Evolutionary conservation across 2,113 vertebrate species (phyloP).

Genomic region (Axis porcinus): DNA sequence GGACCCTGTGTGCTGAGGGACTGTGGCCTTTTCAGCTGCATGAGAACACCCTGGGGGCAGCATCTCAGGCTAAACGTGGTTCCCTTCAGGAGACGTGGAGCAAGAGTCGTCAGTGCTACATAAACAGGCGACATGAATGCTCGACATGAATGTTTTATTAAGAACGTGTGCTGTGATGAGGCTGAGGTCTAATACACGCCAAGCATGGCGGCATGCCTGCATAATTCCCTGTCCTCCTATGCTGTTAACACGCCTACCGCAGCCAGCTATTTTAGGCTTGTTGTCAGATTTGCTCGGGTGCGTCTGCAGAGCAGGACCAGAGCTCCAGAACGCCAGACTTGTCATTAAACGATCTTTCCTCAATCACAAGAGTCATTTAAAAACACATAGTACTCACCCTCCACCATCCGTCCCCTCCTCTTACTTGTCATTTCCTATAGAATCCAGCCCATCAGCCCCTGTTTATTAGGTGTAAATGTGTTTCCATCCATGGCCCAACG

Average conservation of each 20-base stretch:
- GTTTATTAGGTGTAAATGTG: slow-evolving; percentile 64
- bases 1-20: accelerated
- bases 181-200: neutral
- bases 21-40: accelerated
- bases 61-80: neutral
- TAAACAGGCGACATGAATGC: neutral
- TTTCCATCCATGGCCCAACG: slow-evolving; percentile 59
- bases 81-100: neutral
- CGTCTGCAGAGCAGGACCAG: neutral
- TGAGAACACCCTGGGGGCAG: neutral
- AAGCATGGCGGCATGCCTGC: neutral
- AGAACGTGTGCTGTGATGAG: neutral
- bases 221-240: neutral
- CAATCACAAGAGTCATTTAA: slow-evolving; percentile 17
- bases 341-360: slow-evolving; percentile 2
- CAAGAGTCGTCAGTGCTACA: neutral
- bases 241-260: neutral
- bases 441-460: slow-evolving; percentile 33
- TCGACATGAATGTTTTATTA: neutral
- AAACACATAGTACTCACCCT: slow-evolving; percentile 8
- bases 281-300: neutral
- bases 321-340: neutral
- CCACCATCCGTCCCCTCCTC: neutral
- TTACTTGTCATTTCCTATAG: slow-evolving; percentile 61
- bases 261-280: neutral